A percentile compares a stretch with the other conserved stretches of the same genome.
Conservation (phyloP, 2,888 invertebrate genomes). For the Cantharis rustica region DNA sequence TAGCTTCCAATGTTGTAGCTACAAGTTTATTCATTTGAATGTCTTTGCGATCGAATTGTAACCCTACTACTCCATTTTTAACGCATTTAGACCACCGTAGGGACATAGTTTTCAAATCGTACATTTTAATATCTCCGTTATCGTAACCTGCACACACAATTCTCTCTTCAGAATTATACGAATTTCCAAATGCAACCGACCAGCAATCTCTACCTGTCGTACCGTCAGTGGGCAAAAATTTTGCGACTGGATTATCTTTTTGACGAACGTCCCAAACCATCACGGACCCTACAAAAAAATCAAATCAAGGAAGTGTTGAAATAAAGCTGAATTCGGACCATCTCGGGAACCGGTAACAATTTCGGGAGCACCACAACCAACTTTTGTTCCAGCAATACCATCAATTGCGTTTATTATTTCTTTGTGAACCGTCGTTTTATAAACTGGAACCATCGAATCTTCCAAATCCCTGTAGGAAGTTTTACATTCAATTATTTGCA, state of each 20-base stretch:
- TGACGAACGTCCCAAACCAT: constrained; percentile 97
- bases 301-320: not conserved
- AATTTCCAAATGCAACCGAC: constrained; percentile 91
- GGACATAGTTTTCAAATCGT: constrained; percentile 83
- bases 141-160: constrained; percentile 92
- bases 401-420: constrained; percentile 91
- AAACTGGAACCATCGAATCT: constrained; percentile 71
- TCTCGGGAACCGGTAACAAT: constrained; percentile 93
- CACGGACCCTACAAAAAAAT: constrained; percentile 67
- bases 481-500: constrained; percentile 8
- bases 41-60: constrained; percentile 92
- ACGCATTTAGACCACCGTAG: constrained; percentile 90
- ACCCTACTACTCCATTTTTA: constrained; percentile 86
- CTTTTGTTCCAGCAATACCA: constrained; percentile 80
- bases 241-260: constrained; percentile 84
- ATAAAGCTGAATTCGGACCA: constrained; percentile 60
- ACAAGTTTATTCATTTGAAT: constrained; percentile 95
- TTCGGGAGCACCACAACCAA: constrained; percentile 92
- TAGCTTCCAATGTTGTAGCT: constrained; percentile 89
- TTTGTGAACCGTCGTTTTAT: constrained; percentile 78
- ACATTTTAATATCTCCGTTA: constrained; percentile 94
- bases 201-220: constrained; percentile 86
- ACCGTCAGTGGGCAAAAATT: constrained; percentile 78
- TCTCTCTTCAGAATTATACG: constrained; percentile 84
- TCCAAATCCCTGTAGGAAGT: constrained; percentile 74